phyloP scores from a whole-genome alignment of 2,113 vertebrate genomes.

The Limanda limanda region DNA sequence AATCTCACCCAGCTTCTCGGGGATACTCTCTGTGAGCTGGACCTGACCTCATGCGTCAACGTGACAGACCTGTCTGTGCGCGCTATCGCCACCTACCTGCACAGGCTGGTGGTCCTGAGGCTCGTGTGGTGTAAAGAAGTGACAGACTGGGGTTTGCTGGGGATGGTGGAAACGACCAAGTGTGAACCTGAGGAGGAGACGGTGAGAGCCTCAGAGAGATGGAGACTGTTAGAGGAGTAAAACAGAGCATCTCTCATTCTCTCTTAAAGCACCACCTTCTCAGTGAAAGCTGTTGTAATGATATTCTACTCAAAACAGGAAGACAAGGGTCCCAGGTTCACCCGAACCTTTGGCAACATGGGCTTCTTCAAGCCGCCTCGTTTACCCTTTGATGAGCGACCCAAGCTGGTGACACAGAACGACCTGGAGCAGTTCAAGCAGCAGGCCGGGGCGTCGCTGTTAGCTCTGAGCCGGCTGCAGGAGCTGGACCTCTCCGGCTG shows the following conservation, averaged over 20 bases:
- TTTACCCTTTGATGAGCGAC: slow-evolving; percentile 71
- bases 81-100: slow-evolving; percentile 81
- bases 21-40: slow-evolving; percentile 78
- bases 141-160: slow-evolving; percentile 87
- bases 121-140: slow-evolving; percentile 87
- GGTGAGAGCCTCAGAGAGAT: slow-evolving; percentile 57
- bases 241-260: not conserved
- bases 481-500: slow-evolving; percentile 88
- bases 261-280: not conserved
- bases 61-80: slow-evolving; percentile 83
- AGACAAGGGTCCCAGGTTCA: slow-evolving; percentile 79
- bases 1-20: slow-evolving; percentile 77
- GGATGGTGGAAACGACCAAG: slow-evolving; percentile 70
- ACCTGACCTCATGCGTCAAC: slow-evolving; percentile 85
- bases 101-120: slow-evolving; percentile 80
- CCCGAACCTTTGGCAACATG: slow-evolving; percentile 85
- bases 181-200: slow-evolving; percentile 45
- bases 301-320: slow-evolving; percentile 43
- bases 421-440: slow-evolving; percentile 71
- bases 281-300: not conserved
- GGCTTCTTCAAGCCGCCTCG: slow-evolving; percentile 83
- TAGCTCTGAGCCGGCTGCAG: slow-evolving; percentile 77
- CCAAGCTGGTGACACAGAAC: slow-evolving; percentile 68
- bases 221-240: not conserved
- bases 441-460: slow-evolving; percentile 76